Conservation (phyloP, 2,888 invertebrate species). For the Anarsia innoxiella region DNA sequence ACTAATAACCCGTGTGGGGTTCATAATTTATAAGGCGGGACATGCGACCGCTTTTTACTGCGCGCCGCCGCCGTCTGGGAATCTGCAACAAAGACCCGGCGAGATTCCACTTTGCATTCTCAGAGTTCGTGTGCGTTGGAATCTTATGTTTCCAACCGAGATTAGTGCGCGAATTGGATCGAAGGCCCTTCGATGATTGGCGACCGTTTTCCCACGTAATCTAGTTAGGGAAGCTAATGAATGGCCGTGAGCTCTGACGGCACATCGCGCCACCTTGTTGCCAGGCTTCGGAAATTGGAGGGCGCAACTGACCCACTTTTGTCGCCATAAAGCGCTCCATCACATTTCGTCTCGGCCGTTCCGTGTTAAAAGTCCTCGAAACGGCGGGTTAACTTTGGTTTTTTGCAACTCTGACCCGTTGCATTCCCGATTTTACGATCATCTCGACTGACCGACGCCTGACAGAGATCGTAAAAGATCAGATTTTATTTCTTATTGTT, state of each 20-base stretch:
- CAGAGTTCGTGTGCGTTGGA: constrained; percentile 46
- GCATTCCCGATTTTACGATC: constrained; percentile 67
- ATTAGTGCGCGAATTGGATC: constrained; percentile 19
- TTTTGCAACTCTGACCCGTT: constrained; percentile 57
- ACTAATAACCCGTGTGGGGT: constrained; percentile 53
- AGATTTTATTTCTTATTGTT: constrained; percentile 74
- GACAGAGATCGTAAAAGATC: constrained; percentile 69
- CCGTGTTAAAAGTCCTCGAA: constrained; percentile 38
- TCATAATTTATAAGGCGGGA: constrained; percentile 64
- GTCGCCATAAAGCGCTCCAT: constrained; percentile 54
- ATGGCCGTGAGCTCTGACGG: constrained; percentile 3
- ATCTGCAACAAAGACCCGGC: constrained; percentile 66
- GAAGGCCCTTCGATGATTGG: too few relatives aligned
- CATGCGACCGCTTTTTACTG: constrained; percentile 66
- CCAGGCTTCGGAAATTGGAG: constrained; percentile 26
- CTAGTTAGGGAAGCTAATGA: constrained; percentile 1
- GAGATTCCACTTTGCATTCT: constrained; percentile 71
- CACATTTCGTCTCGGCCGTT: constrained; percentile 50
- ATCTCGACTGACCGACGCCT: constrained; percentile 56
- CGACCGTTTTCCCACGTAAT: constrained; percentile 1
- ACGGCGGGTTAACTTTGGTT: constrained; percentile 46
- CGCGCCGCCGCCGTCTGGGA: constrained; percentile 66
- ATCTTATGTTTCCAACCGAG: constrained; percentile 33
- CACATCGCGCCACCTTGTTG: constrained; percentile 14
- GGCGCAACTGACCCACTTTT: constrained; percentile 58